Evolutionary conservation across 2,888 invertebrate species (phyloP).

Genomic region (Tanytarsus gracilentus): DNA sequence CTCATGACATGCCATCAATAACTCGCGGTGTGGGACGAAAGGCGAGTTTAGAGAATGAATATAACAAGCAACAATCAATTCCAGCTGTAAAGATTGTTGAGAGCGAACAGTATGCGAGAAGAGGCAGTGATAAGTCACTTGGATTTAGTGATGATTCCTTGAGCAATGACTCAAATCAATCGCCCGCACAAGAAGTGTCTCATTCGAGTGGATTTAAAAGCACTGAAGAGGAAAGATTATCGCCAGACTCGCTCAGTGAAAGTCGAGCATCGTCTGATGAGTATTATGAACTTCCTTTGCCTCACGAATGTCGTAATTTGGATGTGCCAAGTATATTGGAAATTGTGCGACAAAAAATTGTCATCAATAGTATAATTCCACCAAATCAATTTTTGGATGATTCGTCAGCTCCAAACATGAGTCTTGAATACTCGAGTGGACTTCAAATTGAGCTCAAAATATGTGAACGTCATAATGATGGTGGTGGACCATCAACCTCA

Average conservation of each 20-base stretch:
- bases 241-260: conserved; percentile 40
- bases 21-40: conserved; percentile 68
- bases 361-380: conserved; percentile 69
- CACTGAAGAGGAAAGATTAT: conserved; percentile 40
- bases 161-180: conserved; percentile 55
- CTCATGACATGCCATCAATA: conserved; percentile 68
- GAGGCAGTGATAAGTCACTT: conserved; percentile 60
- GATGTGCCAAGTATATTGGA: conserved; percentile 72
- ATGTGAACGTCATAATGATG: conserved; percentile 52
- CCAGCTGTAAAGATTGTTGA: conserved; percentile 35
- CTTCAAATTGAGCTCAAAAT: conserved; percentile 78
- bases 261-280: conserved; percentile 43
- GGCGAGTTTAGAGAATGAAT: conserved; percentile 55
- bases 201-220: conserved; percentile 54
- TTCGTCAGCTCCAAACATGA: conserved; percentile 52
- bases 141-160: conserved; percentile 65
- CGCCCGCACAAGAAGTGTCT: conserved; percentile 50
- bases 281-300: conserved; percentile 64
- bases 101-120: conserved; percentile 44
- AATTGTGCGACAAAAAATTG: conserved; percentile 61
- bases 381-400: conserved; percentile 52
- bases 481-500: conserved; percentile 32
- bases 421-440: conserved; percentile 70
- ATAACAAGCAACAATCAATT: conserved; percentile 32
- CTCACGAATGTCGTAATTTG: conserved; percentile 68